These are phyloP conservation scores for Chrysogorgia sp. DNA, from an alignment of 92 coral and sea anemone genomes.

Conservation along the genomic window DNA sequence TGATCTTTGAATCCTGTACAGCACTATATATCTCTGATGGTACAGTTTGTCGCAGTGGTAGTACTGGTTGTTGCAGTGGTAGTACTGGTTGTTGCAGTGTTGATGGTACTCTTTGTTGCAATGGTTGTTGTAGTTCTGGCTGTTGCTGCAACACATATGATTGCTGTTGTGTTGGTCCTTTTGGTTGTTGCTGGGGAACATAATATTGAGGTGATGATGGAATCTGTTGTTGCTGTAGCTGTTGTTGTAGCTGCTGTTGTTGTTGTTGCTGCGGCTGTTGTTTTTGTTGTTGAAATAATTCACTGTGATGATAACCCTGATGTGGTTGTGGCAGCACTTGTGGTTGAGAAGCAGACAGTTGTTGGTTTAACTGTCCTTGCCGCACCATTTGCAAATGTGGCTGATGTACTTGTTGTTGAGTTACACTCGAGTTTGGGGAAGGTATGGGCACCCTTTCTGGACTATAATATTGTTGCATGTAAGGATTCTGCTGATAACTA, in stretches of 20 bases:
- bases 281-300: not conserved
- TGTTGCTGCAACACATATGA: constrained; percentile 40
- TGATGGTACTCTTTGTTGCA: constrained; percentile 8
- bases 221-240: constrained; percentile 37
- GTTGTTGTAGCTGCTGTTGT: constrained; percentile 36
- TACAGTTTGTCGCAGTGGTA: constrained; percentile 3
- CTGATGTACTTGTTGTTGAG: constrained; percentile 10
- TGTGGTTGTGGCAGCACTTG: constrained; percentile 10
- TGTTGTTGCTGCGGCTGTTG: constrained; percentile 4
- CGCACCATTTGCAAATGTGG: constrained; percentile 3
- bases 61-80: constrained; percentile 13
- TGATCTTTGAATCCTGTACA: not conserved
- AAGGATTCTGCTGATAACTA: constrained; percentile 23
- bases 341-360: constrained; percentile 15
- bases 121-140: constrained; percentile 12
- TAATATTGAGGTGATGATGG: constrained; percentile 31
- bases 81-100: constrained; percentile 12
- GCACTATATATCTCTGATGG: not conserved
- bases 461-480: constrained; percentile 17
- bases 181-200: constrained; percentile 26
- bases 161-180: constrained; percentile 35
- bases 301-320: not conserved
- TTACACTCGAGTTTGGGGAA: constrained; percentile 13
- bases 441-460: constrained; percentile 12
- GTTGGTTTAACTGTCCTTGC: constrained; percentile 8